These are phyloP conservation scores for Margarornis squamiger DNA, from an alignment of 2,797 vertebrate species.

Conservation along the genomic window DNA sequence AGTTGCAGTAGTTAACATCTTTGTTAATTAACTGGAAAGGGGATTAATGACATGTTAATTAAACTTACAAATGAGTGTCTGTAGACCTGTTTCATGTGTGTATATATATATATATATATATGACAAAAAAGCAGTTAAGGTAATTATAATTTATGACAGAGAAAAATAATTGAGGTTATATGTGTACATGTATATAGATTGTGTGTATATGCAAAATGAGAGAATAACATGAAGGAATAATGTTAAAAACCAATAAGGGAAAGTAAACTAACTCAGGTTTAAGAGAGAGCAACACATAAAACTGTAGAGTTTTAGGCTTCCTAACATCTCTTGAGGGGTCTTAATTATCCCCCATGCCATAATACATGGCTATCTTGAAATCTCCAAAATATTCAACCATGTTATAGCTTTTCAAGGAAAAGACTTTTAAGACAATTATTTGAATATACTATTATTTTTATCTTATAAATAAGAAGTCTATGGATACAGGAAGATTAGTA, in stretches of 20 bases:
- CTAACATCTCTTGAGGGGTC: neutral
- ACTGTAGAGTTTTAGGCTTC: neutral
- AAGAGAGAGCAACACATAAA: neutral
- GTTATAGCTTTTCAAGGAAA: neutral
- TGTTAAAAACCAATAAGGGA: neutral
- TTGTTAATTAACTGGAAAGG: conserved; percentile 27
- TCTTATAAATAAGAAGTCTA: neutral
- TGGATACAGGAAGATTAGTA: neutral
- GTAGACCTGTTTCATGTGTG: neutral
- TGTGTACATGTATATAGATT: neutral
- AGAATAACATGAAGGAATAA: neutral
- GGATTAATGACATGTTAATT: neutral
- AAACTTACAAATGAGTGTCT: neutral
- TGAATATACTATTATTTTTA: neutral
- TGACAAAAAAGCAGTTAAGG: neutral
- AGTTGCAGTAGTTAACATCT: neutral
- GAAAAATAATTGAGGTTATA: neutral
- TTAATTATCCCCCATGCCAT: neutral
- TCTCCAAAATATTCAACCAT: neutral
- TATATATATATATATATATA: neutral
- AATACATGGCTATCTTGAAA: neutral
- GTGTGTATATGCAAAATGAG: neutral
- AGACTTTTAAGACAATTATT: neutral
- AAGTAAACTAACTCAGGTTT: neutral
- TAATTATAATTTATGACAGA: neutral